Percentiles rank a stretch among this genome's conserved stretches.
phyloP scores from a whole-genome alignment of 2,797 vertebrate species.

The Emydoidea blandingii region DNA sequence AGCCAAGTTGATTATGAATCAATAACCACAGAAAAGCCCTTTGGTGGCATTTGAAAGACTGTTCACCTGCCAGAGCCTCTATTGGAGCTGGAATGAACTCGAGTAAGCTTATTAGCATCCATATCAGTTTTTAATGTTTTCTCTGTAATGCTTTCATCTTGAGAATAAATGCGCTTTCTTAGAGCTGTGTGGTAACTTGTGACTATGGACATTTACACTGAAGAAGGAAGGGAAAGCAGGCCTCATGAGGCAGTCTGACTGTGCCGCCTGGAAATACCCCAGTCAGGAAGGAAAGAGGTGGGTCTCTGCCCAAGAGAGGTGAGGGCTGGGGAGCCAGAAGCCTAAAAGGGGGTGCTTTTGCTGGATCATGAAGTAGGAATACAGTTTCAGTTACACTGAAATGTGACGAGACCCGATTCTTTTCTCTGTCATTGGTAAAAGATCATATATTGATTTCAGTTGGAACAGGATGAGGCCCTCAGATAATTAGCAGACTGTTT shows the following conservation, averaged over 20 bases:
- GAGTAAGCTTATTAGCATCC: background rate
- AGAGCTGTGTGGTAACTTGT: background rate
- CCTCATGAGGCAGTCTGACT: background rate
- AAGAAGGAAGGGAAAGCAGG: background rate
- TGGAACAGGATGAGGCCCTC: background rate
- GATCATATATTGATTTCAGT: background rate
- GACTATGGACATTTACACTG: background rate
- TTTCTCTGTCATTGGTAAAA: background rate
- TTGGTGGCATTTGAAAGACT: background rate
- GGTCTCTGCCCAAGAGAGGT: background rate
- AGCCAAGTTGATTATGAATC: background rate
- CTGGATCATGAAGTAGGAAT: background rate
- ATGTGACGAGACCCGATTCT: no score
- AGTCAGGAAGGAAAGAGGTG: background rate
- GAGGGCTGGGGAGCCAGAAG: background rate
- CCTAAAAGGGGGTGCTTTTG: background rate
- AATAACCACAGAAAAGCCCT: background rate
- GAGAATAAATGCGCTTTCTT: background rate
- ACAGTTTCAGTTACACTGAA: background rate
- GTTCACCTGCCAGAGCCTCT: background rate
- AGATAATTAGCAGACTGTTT: background rate
- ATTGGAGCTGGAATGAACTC: background rate
- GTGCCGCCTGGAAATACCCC: background rate
- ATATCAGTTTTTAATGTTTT: background rate
- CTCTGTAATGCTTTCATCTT: background rate